Conservation (phyloP, 1,140 invertebrate species). For the Zaprionus ghesquierei region DNA sequence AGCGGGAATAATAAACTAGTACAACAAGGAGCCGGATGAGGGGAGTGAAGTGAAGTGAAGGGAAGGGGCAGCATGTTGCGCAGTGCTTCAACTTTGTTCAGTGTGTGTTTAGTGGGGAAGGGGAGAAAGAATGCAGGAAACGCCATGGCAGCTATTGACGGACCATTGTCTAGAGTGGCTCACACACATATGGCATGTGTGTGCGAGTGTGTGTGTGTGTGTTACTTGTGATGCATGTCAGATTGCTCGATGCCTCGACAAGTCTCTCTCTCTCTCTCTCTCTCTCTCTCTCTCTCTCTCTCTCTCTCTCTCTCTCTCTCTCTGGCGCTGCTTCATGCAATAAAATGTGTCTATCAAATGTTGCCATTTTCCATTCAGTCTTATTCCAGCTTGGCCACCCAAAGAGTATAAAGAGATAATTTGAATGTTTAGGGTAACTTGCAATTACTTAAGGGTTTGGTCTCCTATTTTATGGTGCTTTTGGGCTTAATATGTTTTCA, state of each 20-base stretch:
- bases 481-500: background rate
- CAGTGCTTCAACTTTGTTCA: too few relatives aligned
- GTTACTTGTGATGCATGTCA: constrained; percentile 30
- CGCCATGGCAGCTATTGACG: constrained; percentile 37
- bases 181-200: background rate
- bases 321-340: constrained; percentile 55
- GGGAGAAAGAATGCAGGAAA: too few relatives aligned
- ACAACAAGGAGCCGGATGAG: constrained; percentile 34
- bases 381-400: constrained; percentile 6
- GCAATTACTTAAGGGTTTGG: background rate
- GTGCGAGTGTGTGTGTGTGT: background rate
- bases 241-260: constrained; percentile 11
- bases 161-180: constrained; percentile 36
- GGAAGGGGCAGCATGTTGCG: background rate
- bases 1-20: constrained; percentile 76
- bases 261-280: constrained; percentile 12
- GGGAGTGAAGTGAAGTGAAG: background rate
- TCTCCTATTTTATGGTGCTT: background rate
- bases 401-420: constrained; percentile 12
- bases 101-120: constrained; percentile 17
- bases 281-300: background rate
- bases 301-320: constrained; percentile 3
- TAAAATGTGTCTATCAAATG: constrained; percentile 78
- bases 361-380: constrained; percentile 26
- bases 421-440: background rate